Percentiles rank a stretch among this genome's conserved stretches.
These are phyloP conservation scores for Macrosteles quadrilineatus DNA, from an alignment of 1,140 invertebrate species.

Conservation along the genomic window DNA sequence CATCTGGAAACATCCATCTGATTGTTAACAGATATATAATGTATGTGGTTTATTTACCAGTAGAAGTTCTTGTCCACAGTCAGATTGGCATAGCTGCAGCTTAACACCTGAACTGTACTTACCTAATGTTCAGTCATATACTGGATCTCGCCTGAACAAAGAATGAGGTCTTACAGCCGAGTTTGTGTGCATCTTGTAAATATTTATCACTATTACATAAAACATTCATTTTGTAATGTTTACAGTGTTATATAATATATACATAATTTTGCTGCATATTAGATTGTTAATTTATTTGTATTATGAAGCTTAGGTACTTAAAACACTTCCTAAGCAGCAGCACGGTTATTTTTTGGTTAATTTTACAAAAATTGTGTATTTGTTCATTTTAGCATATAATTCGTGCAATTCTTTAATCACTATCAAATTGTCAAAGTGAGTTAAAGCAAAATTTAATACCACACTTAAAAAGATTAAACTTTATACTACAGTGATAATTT, in stretches of 20 bases:
- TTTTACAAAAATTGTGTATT: not conserved
- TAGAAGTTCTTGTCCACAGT: too few species aligned
- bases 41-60: too few species aligned
- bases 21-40: too few species aligned
- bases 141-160: not conserved
- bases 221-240: conserved; percentile 17
- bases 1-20: too few species aligned
- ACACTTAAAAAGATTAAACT: too few species aligned
- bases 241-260: conserved; percentile 5
- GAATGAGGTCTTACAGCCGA: not conserved
- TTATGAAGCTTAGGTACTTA: conserved; percentile 20
- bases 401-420: not conserved
- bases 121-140: too few species aligned
- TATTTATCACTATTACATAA: not conserved
- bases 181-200: conserved; percentile 2
- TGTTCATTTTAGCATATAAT: conserved; percentile 2
- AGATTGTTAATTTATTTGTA: conserved; percentile 19
- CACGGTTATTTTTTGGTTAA: not conserved
- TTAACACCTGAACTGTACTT: too few species aligned
- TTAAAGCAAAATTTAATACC: too few species aligned
- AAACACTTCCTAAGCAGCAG: conserved; percentile 7
- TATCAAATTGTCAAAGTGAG: too few species aligned
- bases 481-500: too few species aligned
- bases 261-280: conserved; percentile 18
- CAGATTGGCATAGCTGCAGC: too few species aligned